Conservation (phyloP, 2,113 vertebrate genomes). For the Pelodiscus sinensis region DNA sequence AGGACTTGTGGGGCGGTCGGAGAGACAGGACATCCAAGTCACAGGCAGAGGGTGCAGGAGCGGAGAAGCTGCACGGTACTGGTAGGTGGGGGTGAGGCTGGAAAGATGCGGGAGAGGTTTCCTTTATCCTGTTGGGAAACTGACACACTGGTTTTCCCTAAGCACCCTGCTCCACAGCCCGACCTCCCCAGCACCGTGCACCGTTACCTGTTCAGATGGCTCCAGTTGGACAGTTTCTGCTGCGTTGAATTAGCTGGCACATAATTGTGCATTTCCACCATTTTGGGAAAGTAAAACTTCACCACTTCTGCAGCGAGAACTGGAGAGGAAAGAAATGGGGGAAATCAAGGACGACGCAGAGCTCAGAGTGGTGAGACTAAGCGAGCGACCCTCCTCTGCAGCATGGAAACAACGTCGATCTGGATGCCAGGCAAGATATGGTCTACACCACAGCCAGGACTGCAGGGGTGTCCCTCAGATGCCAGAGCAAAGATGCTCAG, state of each 20-base stretch:
- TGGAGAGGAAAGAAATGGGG: conserved; percentile 16
- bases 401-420: not conserved
- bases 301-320: conserved; percentile 80
- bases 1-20: not conserved
- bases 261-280: conserved; percentile 85
- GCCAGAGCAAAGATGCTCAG: not conserved
- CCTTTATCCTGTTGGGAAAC: not conserved
- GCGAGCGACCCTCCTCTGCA: not conserved
- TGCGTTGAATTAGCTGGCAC: conserved; percentile 80
- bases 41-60: not conserved
- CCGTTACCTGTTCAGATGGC: conserved; percentile 78
- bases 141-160: not conserved
- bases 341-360: not conserved
- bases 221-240: conserved; percentile 84
- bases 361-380: not conserved
- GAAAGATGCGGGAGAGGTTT: not conserved
- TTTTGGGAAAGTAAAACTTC: conserved; percentile 81
- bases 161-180: not conserved
- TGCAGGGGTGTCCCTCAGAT: not conserved
- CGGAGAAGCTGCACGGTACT: not conserved
- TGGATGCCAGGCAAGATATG: not conserved
- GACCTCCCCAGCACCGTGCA: not conserved
- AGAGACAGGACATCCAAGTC: not conserved
- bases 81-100: not conserved
- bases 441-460: not conserved